These are phyloP conservation scores for Cenopis cana DNA, from an alignment of 2,888 invertebrate genomes.

Conservation along the genomic window DNA sequence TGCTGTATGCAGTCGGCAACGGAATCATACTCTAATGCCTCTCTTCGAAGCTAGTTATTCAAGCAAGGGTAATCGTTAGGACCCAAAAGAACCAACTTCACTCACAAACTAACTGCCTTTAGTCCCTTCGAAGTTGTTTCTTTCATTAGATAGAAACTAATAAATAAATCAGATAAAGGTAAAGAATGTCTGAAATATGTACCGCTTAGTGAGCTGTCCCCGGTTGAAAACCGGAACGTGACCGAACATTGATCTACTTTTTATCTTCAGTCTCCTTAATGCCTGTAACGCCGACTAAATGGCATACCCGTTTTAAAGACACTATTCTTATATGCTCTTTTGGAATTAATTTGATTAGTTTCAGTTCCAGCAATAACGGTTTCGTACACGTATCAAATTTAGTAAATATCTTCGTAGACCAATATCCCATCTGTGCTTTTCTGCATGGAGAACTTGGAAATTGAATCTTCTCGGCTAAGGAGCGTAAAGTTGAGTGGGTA, in stretches of 20 bases:
- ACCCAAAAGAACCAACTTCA: not conserved
- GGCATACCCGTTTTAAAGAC: not conserved
- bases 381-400: constrained; percentile 16
- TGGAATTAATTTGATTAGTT: not conserved
- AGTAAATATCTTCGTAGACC: constrained; percentile 8
- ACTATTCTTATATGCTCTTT: constrained; percentile 1
- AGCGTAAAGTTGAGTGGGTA: constrained; percentile 24
- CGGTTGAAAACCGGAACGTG: constrained; percentile 61
- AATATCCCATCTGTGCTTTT: not conserved
- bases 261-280: constrained; percentile 56
- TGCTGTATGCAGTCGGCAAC: no score
- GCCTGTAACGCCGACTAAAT: constrained; percentile 38
- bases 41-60: no score
- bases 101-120: not conserved
- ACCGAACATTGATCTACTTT: constrained; percentile 61
- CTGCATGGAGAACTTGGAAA: not conserved
- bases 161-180: not conserved
- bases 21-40: no score
- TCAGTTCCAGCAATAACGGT: constrained; percentile 7
- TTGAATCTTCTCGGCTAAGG: constrained; percentile 19
- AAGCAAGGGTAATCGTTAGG: no score
- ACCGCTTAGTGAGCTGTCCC: constrained; percentile 42
- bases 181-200: constrained; percentile 46
- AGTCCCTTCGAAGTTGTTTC: not conserved
- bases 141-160: not conserved